These are phyloP conservation scores for Bibio marci DNA, from an alignment of 2,888 invertebrate genomes.

Conservation along the genomic window DNA sequence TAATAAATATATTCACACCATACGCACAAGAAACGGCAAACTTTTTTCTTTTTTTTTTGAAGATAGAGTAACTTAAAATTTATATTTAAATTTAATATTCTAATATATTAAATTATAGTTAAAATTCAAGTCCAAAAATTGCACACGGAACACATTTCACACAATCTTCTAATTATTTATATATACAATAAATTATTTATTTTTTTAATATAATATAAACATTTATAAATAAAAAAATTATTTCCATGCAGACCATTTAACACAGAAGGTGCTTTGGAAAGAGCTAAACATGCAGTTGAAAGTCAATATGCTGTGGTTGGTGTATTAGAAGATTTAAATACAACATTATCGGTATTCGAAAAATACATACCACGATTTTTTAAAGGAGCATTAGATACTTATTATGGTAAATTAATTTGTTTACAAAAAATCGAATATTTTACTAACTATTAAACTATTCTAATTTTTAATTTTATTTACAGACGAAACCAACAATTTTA, in stretches of 20 bases:
- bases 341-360: constrained; percentile 70
- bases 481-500: constrained; percentile 60
- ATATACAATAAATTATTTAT: too few relatives aligned
- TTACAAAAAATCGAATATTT: background rate
- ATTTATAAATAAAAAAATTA: too few relatives aligned
- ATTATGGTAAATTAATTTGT: constrained; percentile 72
- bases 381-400: constrained; percentile 55
- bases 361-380: constrained; percentile 74
- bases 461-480: constrained; percentile 19
- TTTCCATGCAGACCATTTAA: constrained; percentile 60
- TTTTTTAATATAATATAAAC: too few relatives aligned
- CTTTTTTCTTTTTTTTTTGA: too few relatives aligned
- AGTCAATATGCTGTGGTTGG: constrained; percentile 79
- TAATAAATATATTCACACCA: too few relatives aligned
- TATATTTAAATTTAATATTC: too few relatives aligned
- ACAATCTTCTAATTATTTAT: too few relatives aligned
- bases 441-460: background rate
- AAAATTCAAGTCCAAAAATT: too few relatives aligned
- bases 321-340: constrained; percentile 72
- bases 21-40: too few relatives aligned
- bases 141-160: too few relatives aligned
- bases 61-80: too few relatives aligned
- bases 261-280: constrained; percentile 61
- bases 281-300: constrained; percentile 72
- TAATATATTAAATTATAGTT: too few relatives aligned